Evolutionary conservation across 2,888 invertebrate species (phyloP), one percentile per base, ranked within the genome.

Genomic region (Tetragonisca angustula): DNA sequence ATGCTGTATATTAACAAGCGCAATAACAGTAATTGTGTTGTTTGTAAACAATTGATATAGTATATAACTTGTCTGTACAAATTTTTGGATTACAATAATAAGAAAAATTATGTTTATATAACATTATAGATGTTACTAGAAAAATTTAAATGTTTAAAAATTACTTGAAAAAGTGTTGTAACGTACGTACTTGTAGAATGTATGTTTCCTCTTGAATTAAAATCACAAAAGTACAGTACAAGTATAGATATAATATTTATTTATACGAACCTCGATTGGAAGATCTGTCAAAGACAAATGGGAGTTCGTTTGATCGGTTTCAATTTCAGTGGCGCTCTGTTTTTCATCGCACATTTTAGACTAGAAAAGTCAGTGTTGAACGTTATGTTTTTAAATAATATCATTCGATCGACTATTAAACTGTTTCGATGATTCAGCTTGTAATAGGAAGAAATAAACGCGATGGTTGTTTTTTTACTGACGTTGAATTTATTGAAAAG

Each of bases 191-290:
- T 61, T 43, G 49, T n/a, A 15, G 32, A 32, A 11, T 15, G 15
- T 49, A 59, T 19, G 69, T 24, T 69, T 19, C 19, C 2, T n/a
- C 0, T 15, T 43, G 43, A 32, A 56, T 49, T 2, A n/a, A 61
- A 64, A 54, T n/a, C 21, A 36, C 5, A n/a, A 54, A 11, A 21
- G 19, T 27, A 32, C 32, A 32, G 32, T 32, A 32, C 32, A 32
- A 32, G 32, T 21, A 43, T 2, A 50, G 4, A 0, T 52, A 21
- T 17, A 62, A 71, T 24, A 50, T 65, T 62, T 17, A 17, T 54
- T 21, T 36, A 4, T 76, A 90, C 92, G 71, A 79, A 93, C 93
- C 91, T 94, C 93, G 64, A 93, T 82, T 69, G 93, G 93, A 71
- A 94, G 91, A 88, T 94, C 91, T 82, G 90, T 81, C 50, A 93